These are phyloP conservation scores for Metacarcinus magister DNA, from an alignment of 2,888 invertebrate genomes.

Conservation along the genomic window DNA sequence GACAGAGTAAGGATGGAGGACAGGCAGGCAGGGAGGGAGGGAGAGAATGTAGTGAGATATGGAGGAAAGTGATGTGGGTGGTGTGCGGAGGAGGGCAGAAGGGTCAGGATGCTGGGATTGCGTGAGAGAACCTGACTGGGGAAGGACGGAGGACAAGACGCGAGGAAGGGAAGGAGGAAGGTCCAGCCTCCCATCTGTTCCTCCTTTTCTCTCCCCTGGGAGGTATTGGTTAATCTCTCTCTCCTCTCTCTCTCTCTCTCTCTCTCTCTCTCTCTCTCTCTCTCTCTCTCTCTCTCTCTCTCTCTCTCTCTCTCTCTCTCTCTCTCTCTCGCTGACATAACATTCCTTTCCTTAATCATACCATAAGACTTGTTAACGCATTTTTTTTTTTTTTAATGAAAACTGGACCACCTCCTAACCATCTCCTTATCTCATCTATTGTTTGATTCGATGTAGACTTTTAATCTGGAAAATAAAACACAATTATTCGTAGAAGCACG, in stretches of 20 bases:
- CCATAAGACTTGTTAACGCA: not conserved
- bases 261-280: too few species aligned
- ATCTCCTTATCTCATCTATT: not conserved
- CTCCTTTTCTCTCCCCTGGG: not conserved
- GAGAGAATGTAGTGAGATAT: not conserved
- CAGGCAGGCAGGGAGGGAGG: not conserved
- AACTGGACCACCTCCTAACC: slow-evolving; percentile 11
- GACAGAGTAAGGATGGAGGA: not conserved
- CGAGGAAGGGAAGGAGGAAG: not conserved
- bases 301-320: slow-evolving; percentile 12
- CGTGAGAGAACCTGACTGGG: not conserved
- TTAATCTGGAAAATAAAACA: not conserved
- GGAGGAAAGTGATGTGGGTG: not conserved
- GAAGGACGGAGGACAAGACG: not conserved
- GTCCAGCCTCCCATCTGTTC: not conserved
- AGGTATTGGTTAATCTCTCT: not conserved
- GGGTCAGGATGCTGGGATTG: not conserved
- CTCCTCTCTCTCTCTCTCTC: not conserved
- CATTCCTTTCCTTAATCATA: not conserved
- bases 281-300: not conserved
- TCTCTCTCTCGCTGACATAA: not conserved
- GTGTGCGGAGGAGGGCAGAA: not conserved
- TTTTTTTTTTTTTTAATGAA: not conserved
- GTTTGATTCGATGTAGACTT: slow-evolving; percentile 10
- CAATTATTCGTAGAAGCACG: not conserved